These are phyloP conservation scores for Tinea semifulvella DNA, from an alignment of 2,888 invertebrate genomes.

Conservation along the genomic window DNA sequence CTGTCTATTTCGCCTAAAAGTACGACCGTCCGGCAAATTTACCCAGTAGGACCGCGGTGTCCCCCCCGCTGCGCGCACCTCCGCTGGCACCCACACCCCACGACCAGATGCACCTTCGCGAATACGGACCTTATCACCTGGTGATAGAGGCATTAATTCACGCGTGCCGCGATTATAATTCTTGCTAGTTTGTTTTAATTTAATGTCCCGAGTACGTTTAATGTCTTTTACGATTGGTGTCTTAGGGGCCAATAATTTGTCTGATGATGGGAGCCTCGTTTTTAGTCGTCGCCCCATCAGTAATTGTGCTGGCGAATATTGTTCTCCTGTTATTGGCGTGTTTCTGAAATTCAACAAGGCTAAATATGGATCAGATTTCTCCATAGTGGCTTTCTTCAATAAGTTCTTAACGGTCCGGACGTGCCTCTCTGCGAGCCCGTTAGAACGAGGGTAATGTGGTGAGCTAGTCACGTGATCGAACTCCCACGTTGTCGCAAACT, in stretches of 20 bases:
- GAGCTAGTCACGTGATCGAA: not conserved
- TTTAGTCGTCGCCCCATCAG: conserved; percentile 20
- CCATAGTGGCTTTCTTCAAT: conserved; percentile 15
- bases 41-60: conserved; percentile 8
- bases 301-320: conserved; percentile 17
- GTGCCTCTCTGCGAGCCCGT: conserved; percentile 2
- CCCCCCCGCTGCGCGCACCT: not conserved
- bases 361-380: conserved; percentile 18
- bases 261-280: conserved; percentile 16
- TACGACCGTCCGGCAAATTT: not conserved
- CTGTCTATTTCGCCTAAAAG: not conserved
- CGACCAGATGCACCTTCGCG: not conserved
- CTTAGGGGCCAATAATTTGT: conserved; percentile 5
- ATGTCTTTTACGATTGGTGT: not conserved
- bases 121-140: not conserved
- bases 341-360: conserved; percentile 19
- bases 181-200: not conserved
- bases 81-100: not conserved
- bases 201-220: not conserved
- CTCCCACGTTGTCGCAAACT: not conserved
- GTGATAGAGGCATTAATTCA: not conserved
- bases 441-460: conserved; percentile 1
- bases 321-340: conserved; percentile 15
- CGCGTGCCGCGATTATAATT: conserved; percentile 6
- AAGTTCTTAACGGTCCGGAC: conserved; percentile 12